These are phyloP conservation scores for Pitta sordida DNA, from an alignment of 2,113 vertebrate genomes.

Conservation along the genomic window DNA sequence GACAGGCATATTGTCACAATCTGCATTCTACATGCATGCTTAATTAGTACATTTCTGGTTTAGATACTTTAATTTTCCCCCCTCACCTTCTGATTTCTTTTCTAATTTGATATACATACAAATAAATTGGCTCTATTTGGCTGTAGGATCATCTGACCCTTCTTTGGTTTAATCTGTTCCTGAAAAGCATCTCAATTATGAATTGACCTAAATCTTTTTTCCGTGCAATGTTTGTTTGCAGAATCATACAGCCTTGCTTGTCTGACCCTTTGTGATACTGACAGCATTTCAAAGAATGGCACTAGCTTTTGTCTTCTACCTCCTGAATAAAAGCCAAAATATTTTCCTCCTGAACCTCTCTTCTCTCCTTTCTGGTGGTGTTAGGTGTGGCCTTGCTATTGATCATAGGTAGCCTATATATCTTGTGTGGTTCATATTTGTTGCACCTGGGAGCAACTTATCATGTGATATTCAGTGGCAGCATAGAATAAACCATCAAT, in stretches of 20 bases:
- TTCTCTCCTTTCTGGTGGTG: not conserved
- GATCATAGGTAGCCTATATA: not conserved
- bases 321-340: not conserved
- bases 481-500: not conserved
- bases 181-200: not conserved
- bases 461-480: not conserved
- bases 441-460: not conserved
- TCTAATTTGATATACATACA: not conserved
- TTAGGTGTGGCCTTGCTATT: not conserved
- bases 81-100: not conserved
- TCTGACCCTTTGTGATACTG: not conserved
- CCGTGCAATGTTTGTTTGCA: not conserved
- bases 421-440: fast-evolving
- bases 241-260: not conserved
- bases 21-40: not conserved
- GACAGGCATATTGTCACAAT: not conserved
- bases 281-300: not conserved
- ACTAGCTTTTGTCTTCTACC: not conserved
- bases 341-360: not conserved
- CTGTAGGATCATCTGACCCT: not conserved
- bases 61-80: not conserved
- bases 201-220: not conserved
- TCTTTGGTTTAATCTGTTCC: not conserved
- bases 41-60: not conserved
- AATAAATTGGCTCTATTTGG: not conserved